A percentile compares a stretch with the other conserved stretches of the same genome.
phyloP scores from a whole-genome alignment of 30 jellyfish, hydroid and myxozoan species.

The Cassiopea xamachana region DNA sequence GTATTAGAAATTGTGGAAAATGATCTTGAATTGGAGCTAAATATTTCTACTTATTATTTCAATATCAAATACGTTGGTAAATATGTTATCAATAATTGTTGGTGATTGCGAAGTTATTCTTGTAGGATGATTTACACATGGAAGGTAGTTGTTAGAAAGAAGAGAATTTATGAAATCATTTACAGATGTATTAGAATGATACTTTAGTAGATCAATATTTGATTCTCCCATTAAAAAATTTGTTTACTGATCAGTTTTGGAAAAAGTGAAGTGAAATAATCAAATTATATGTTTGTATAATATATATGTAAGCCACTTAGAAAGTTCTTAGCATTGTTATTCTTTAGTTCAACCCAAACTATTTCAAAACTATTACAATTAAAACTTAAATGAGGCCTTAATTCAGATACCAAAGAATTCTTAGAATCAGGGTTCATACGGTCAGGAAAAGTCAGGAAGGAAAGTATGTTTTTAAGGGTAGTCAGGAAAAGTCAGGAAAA shows the following conservation, averaged over 20 bases:
- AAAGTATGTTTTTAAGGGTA: no score
- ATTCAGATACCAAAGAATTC: conserved; percentile 14
- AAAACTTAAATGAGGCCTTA: conserved; percentile 1
- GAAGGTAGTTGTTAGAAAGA: conserved; percentile 11
- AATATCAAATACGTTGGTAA: no score
- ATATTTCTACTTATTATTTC: no score
- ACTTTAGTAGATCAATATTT: conserved; percentile 37
- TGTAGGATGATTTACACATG: conserved; percentile 28
- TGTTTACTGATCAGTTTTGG: conserved; percentile 7
- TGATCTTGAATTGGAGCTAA: no score
- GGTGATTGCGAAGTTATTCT: no score
- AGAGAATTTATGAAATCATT: background rate
- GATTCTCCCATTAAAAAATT: conserved; percentile 43
- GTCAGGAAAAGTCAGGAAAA: no score
- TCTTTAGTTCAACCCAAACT: conserved; percentile 43
- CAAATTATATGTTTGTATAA: background rate
- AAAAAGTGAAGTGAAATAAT: conserved; percentile 17
- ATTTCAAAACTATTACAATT: conserved; percentile 35
- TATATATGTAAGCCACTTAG: background rate
- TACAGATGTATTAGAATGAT: conserved; percentile 16
- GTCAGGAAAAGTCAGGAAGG: no score
- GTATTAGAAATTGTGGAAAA: no score
- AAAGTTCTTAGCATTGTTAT: background rate
- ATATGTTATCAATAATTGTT: no score
- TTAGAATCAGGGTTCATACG: no score